Percentiles rank a stretch among this genome's conserved stretches.
phyloP scores from a whole-genome alignment of 2,888 invertebrate genomes.

The Colletes collaris region DNA sequence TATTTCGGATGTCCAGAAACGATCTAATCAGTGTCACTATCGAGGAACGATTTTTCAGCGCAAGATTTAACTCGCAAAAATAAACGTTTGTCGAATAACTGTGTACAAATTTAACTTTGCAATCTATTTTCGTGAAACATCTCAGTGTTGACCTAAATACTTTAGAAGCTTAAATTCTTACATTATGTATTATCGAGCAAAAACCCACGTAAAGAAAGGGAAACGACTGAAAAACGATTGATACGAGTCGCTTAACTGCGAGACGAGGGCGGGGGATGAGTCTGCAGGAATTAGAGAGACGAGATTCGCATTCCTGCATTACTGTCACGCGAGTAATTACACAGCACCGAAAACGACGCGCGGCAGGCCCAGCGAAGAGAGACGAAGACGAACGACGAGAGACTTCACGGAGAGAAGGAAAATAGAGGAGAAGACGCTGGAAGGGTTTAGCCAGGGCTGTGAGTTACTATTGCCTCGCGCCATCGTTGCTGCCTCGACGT shows the following conservation, averaged over 20 bases:
- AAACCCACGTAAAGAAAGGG: not conserved
- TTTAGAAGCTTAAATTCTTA: too few species aligned
- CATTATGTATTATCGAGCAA: not conserved
- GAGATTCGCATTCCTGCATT: constrained; percentile 79
- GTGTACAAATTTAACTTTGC: too few species aligned
- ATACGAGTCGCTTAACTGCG: constrained; percentile 5
- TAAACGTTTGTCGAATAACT: too few species aligned
- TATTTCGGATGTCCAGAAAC: too few species aligned
- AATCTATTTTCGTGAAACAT: too few species aligned
- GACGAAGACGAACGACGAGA: constrained; percentile 17
- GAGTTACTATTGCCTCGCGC: constrained; percentile 26
- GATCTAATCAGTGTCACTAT: too few species aligned
- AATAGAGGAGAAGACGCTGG: constrained; percentile 39
- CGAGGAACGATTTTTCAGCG: too few species aligned
- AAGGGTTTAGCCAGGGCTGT: constrained; percentile 47
- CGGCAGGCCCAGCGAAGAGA: not conserved
- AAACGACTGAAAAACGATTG: constrained; percentile 16
- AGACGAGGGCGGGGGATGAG: constrained; percentile 35
- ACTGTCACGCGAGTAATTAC: constrained; percentile 82
- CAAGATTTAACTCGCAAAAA: too few species aligned
- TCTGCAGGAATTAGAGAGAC: constrained; percentile 64
- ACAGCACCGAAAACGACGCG: constrained; percentile 61
- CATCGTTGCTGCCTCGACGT: constrained; percentile 51
- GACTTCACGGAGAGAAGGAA: constrained; percentile 25
- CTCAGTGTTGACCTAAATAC: too few species aligned